A percentile compares a stretch with the other conserved stretches of the same genome.
phyloP scores from a whole-genome alignment of 2,888 invertebrate genomes.

The Caenorhabditis afra region DNA sequence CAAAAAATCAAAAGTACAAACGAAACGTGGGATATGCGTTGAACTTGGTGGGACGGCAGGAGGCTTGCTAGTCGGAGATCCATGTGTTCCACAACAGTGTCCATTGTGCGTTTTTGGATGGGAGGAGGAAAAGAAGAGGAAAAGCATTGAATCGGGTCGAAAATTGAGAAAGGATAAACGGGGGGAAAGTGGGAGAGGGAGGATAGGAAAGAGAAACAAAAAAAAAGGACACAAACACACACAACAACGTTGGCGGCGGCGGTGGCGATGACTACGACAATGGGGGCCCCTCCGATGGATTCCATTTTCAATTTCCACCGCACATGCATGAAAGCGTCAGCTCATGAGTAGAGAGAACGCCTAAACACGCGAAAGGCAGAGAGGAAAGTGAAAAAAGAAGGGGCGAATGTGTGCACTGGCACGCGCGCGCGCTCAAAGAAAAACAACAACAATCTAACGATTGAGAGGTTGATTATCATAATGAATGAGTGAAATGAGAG shows the following conservation, averaged over 20 bases:
- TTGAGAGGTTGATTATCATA: constrained; percentile 19
- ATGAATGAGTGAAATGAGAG: neutral
- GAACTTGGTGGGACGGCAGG: neutral
- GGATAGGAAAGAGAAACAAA: constrained; percentile 10
- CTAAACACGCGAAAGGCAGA: constrained; percentile 11
- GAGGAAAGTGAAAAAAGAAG: too few species aligned
- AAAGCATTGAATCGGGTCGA: constrained; percentile 33
- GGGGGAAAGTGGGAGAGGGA: constrained; percentile 26
- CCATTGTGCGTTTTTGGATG: too few species aligned
- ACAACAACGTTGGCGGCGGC: constrained; percentile 35
- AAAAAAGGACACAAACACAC: constrained; percentile 42
- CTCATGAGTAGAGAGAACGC: too few species aligned
- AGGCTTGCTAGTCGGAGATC: constrained; percentile 19
- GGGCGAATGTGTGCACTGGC: too few species aligned
- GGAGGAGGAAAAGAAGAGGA: neutral
- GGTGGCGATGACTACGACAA: too few species aligned
- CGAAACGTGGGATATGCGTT: constrained; percentile 27
- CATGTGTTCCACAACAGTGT: constrained; percentile 25
- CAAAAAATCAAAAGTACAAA: neutral
- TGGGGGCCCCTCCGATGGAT: too few species aligned
- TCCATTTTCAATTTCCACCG: too few species aligned
- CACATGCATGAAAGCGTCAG: too few species aligned
- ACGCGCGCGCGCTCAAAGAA: too few species aligned
- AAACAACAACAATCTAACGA: constrained; percentile 57
- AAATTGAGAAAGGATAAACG: constrained; percentile 31